These are phyloP conservation scores for Brenthis daphne DNA, from an alignment of 2,888 invertebrate genomes.

Conservation along the genomic window DNA sequence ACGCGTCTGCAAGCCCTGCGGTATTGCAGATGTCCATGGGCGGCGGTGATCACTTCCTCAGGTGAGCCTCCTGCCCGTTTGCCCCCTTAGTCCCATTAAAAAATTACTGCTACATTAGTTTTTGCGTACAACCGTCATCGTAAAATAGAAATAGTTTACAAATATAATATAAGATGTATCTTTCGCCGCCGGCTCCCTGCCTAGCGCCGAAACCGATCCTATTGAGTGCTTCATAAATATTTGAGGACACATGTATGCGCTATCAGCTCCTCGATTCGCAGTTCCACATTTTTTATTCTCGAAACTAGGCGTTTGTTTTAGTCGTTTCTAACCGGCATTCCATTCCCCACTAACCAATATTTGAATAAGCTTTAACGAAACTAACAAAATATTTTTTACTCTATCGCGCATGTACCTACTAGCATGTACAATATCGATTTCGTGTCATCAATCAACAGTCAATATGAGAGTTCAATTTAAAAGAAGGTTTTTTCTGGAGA, in stretches of 20 bases:
- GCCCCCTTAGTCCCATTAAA: no score
- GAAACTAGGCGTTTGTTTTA: conserved; percentile 32
- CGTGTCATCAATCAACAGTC: conserved; percentile 55
- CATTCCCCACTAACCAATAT: conserved; percentile 33
- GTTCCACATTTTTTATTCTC: conserved; percentile 45
- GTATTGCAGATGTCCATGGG: no score
- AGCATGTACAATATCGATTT: conserved; percentile 22
- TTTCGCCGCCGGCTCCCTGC: conserved; percentile 28
- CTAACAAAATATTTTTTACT: conserved; percentile 23
- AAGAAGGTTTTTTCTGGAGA: conserved; percentile 46
- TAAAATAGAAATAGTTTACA: neutral
- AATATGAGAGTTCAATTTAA: conserved; percentile 52
- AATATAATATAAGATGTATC: neutral
- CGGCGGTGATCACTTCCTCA: no score
- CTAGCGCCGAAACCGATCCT: conserved; percentile 44
- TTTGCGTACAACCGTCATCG: neutral
- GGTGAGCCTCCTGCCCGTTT: no score
- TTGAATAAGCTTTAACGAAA: conserved; percentile 22
- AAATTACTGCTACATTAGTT: neutral
- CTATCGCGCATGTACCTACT: conserved; percentile 7
- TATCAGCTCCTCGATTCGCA: conserved; percentile 41
- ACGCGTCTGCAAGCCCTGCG: no score
- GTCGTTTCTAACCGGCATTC: conserved; percentile 33
- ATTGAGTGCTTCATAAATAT: conserved; percentile 64
- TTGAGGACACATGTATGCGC: conserved; percentile 54